Evolutionary conservation across 2,888 invertebrate genomes (phyloP), one percentile per base, ranked within the genome.

Genomic region (Elaeidobius kamerunicus): DNA sequence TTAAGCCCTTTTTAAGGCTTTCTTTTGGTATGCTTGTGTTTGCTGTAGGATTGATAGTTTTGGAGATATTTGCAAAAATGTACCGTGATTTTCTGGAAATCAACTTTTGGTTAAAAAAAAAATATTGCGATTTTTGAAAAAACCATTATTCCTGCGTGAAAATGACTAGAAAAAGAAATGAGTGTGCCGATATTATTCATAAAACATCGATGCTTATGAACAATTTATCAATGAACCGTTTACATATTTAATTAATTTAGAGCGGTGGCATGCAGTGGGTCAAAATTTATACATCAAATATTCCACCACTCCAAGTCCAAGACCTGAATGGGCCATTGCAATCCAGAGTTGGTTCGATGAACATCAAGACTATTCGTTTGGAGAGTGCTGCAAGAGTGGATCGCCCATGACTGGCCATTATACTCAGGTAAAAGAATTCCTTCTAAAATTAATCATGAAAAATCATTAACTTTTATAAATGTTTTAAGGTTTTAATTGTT

Each of bases 391-490:
- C 20, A 2, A 40, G 16, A 55, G 19, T 12, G 30, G 23, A 0
- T 12, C 32, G 2, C 20, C 32, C 19, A 17, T 40, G 34, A 60
- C 59, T 12, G 61, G 61, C 15, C 61, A 61, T 44, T 61, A 60
- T 28, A 61, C 61, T n/a, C 61, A 61, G 45, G 61, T 61, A 53
- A 52, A 36, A 17, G n/a, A n/a, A n/a, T n/a, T n/a, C n/a, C n/a
- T n/a, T n/a, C n/a, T n/a, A n/a, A n/a, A n/a, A n/a, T n/a, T n/a
- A n/a, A n/a, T n/a, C n/a, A n/a, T n/a, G n/a, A n/a, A n/a, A n/a
- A n/a, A n/a, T n/a, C n/a, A n/a, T n/a, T n/a, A n/a, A n/a, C n/a
- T n/a, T n/a, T n/a, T n/a, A n/a, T n/a, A n/a, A n/a, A n/a, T n/a
- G n/a, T n/a, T n/a, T n/a, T n/a, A n/a, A n/a, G n/a, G n/a, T n/a